phyloP scores from a whole-genome alignment of 2,113 vertebrate genomes.

The Argyrosomus japonicus region DNA sequence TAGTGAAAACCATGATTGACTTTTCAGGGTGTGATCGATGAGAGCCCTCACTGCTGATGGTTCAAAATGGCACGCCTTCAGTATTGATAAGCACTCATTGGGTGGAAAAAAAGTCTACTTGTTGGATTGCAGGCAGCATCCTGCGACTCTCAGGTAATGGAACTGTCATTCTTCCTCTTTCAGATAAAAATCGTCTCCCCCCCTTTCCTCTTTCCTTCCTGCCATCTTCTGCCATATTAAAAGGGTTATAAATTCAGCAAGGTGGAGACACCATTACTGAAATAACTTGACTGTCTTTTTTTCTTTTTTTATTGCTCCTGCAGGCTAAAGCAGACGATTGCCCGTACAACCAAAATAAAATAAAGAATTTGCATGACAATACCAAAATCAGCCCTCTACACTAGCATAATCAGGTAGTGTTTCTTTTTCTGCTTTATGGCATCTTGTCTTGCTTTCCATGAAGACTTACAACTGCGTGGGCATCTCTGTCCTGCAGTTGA shows the following conservation, averaged over 20 bases:
- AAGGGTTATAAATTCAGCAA: slow-evolving; percentile 76
- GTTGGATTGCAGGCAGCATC: slow-evolving; percentile 75
- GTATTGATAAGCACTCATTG: slow-evolving; percentile 78
- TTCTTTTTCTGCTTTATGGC: slow-evolving; percentile 1
- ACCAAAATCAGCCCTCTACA: slow-evolving; percentile 20
- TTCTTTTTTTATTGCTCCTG: slow-evolving; percentile 44
- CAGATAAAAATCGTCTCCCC: slow-evolving; percentile 77
- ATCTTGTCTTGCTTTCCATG: background rate
- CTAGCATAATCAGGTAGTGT: slow-evolving; percentile 5
- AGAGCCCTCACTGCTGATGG: slow-evolving; percentile 61
- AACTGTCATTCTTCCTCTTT: slow-evolving; percentile 83
- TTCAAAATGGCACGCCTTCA: slow-evolving; percentile 65
- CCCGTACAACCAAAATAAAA: background rate
- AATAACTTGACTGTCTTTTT: slow-evolving; percentile 60
- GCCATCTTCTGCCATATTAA: slow-evolving; percentile 71
- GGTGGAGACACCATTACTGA: slow-evolving; percentile 70
- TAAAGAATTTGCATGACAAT: slow-evolving; percentile 27
- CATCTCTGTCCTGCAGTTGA: background rate
- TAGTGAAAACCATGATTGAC: slow-evolving; percentile 72
- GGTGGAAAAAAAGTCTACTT: slow-evolving; percentile 59
- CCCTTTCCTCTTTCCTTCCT: slow-evolving; percentile 58
- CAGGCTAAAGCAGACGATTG: slow-evolving; percentile 31
- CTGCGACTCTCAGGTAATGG: slow-evolving; percentile 80
- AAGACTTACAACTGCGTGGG: background rate
- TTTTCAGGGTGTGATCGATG: slow-evolving; percentile 73